Percentiles rank a stretch among this genome's conserved stretches.
Conservation (phyloP, 2,113 vertebrate genomes). For the Oncorhynchus gorbuscha region DNA sequence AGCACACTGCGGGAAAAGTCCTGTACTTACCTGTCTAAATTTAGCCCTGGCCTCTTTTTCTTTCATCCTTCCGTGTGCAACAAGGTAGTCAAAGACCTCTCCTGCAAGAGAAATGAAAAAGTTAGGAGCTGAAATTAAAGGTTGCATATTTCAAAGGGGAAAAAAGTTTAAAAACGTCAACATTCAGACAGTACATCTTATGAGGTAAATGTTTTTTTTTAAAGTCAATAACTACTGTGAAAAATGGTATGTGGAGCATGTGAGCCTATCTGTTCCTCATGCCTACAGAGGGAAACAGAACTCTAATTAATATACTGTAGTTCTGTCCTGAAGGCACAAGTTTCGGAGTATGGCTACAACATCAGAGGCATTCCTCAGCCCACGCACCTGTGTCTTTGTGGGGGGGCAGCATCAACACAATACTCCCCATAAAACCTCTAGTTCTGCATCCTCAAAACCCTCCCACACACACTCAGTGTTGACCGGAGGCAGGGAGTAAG, state of each 20-base stretch:
- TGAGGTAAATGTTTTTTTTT: no score
- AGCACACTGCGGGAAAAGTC: constrained; percentile 7
- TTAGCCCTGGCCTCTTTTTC: constrained; percentile 99
- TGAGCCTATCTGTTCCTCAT: no score
- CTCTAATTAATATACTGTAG: not conserved
- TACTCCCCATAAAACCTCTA: not conserved
- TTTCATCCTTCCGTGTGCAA: constrained; percentile 99
- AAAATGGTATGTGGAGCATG: no score
- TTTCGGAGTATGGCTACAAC: constrained; percentile 15
- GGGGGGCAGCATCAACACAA: not conserved
- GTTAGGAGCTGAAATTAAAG: not conserved
- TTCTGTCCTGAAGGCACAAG: constrained; percentile 45
- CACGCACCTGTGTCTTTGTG: not conserved
- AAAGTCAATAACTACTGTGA: no score
- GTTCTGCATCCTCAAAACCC: constrained; percentile 11
- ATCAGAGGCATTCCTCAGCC: not conserved
- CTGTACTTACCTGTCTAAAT: constrained; percentile 98
- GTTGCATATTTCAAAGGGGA: not conserved
- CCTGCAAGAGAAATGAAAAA: constrained; percentile 75
- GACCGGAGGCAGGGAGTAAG: constrained; percentile 39
- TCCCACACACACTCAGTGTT: constrained; percentile 14
- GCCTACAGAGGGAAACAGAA: no score
- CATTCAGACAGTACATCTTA: no score
- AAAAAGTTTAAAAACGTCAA: no score
- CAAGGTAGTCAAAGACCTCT: constrained; percentile 98